Evolutionary conservation across 2,797 vertebrate species (phyloP), one percentile per base, ranked within the genome.

Genomic region (Typhlichthys subterraneus): DNA sequence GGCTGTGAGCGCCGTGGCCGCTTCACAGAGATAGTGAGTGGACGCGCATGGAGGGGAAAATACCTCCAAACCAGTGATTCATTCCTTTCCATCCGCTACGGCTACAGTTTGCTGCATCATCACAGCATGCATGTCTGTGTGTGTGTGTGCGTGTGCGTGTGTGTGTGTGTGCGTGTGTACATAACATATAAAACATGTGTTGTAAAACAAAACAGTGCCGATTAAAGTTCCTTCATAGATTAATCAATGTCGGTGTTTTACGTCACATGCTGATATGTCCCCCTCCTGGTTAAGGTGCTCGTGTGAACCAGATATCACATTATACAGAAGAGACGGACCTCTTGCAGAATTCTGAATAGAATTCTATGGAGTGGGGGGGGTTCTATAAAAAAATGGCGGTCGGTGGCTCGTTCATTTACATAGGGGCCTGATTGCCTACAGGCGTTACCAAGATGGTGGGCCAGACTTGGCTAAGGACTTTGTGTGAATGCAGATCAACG

Each of bases 1-100:
- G 87, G 81, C 86, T 80, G 65, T 63, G 60, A 76, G 56, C 45
- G 70, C 65, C 67, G 15, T 29, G 53, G 19, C 69, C 61, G 72
- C 79, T 85, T 80, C 81, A 84, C 67, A 68, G 12, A 87, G 85
- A 87, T 77, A 79, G 67, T 23, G 19, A 81, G 72, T 87, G 80
- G 81, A 88, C 78, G 81, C 70, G 57, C 61, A 75, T 71, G 73
- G 83, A 78, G 59, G 69, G 56, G 75, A 70, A 84, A 80, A 83
- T 67, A 79, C 76, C 69, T 76, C 19, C 57, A 74, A 67, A 11
- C 0, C 10, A 52, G 53, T 8, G 31, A 68, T 81, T 63, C 17
- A 72, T 69, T 72, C 14, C 23, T 33, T n/a, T 65, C 33, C 45
- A 57, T 73, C 64, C 67, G 58, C 45, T 69, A 60, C 73, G 59